phyloP scores from a whole-genome alignment of 2,797 vertebrate genomes.

The Enteromius mattozi region DNA sequence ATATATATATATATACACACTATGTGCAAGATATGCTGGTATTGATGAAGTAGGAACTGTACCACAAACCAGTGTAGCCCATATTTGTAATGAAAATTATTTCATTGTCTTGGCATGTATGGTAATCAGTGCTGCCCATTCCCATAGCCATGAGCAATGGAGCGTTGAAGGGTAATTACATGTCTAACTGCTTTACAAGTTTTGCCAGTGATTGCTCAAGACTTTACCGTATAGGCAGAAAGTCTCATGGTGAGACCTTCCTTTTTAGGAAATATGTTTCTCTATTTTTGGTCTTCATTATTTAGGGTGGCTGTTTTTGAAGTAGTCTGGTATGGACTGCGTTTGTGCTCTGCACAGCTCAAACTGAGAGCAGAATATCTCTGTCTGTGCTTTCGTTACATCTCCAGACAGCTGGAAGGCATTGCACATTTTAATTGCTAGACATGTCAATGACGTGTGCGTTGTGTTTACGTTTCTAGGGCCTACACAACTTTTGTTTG shows the following conservation, averaged over 20 bases:
- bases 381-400: background rate
- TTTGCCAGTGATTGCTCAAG: constrained; percentile 33
- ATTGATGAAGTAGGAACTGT: background rate
- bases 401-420: background rate
- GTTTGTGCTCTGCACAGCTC: background rate
- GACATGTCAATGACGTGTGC: background rate
- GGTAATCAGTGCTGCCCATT: constrained; percentile 6
- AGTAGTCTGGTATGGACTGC: background rate
- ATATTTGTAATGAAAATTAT: background rate
- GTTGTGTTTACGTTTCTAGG: background rate
- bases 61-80: background rate
- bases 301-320: constrained; percentile 28
- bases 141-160: constrained; percentile 20
- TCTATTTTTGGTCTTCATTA: constrained; percentile 46
- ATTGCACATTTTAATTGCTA: background rate
- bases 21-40: background rate
- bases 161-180: constrained; percentile 45
- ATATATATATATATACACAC: no score
- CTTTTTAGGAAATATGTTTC: constrained; percentile 33
- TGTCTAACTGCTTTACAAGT: constrained; percentile 42
- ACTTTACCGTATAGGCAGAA: constrained; percentile 19
- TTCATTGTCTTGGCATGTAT: constrained; percentile 27
- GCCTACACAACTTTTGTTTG: background rate
- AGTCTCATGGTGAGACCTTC: constrained; percentile 13
- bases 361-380: background rate